Evolutionary conservation across 1,140 invertebrate species (phyloP).

Genomic region (Neocloeon triangulifer): DNA sequence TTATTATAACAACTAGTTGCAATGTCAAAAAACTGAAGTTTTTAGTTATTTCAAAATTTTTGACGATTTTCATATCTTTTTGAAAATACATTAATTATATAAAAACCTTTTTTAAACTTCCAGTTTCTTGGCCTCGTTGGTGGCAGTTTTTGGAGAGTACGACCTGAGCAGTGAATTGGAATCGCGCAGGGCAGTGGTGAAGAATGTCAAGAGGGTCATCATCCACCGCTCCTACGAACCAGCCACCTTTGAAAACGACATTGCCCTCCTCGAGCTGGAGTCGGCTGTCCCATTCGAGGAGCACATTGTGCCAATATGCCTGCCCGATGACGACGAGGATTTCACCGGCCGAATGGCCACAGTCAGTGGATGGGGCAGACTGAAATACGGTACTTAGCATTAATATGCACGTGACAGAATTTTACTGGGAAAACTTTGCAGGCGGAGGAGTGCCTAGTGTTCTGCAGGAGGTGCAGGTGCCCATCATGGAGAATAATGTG

Average conservation of each 20-base stretch:
- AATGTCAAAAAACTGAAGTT: too few relatives aligned
- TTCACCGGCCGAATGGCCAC: constrained; percentile 64
- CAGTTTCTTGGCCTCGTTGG: constrained; percentile 69
- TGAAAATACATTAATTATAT: neutral
- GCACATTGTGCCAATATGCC: constrained; percentile 81
- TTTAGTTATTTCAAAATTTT: neutral
- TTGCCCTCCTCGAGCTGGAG: constrained; percentile 66
- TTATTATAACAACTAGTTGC: too few relatives aligned
- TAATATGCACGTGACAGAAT: neutral
- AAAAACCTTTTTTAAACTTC: constrained; percentile 8
- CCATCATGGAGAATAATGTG: constrained; percentile 71
- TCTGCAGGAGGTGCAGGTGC: constrained; percentile 77
- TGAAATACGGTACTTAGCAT: constrained; percentile 27
- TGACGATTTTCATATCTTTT: neutral
- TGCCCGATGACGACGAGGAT: constrained; percentile 59
- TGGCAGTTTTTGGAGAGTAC: constrained; percentile 76
- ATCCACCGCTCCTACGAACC: constrained; percentile 74
- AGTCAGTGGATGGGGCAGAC: constrained; percentile 53
- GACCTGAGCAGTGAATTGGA: constrained; percentile 70
- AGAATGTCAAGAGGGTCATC: constrained; percentile 68
- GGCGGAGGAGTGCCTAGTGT: constrained; percentile 72
- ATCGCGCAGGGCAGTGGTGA: constrained; percentile 44
- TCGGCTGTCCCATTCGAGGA: constrained; percentile 59
- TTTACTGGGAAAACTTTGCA: constrained; percentile 14
- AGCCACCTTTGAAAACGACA: constrained; percentile 74